Evolutionary conservation across 2,888 invertebrate species (phyloP).

Genomic region (Erebia ligea): DNA sequence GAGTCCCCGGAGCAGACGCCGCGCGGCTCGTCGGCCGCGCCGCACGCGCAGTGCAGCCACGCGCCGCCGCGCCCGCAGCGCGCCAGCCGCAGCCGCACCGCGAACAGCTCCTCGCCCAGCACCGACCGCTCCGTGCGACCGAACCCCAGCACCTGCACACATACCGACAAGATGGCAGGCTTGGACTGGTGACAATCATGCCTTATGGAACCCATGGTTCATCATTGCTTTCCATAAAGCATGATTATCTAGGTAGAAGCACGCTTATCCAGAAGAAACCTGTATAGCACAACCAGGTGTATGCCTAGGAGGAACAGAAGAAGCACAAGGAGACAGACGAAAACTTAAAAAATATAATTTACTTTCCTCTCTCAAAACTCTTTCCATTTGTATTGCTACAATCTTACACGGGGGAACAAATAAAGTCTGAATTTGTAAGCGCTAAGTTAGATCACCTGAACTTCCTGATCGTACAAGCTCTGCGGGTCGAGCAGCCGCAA

Average conservation of each 20-base stretch:
- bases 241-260: background rate
- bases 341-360: no score
- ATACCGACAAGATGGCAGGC: background rate
- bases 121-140: slow-evolving; percentile 59
- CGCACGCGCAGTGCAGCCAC: slow-evolving; percentile 65
- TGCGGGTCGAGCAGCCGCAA: slow-evolving; percentile 49
- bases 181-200: no score
- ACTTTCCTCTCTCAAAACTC: no score
- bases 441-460: slow-evolving; percentile 50
- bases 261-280: no score
- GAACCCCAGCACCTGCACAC: slow-evolving; percentile 63
- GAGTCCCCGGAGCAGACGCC: slow-evolving; percentile 75
- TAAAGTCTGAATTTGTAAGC: background rate
- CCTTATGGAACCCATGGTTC: no score
- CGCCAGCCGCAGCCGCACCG: slow-evolving; percentile 56
- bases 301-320: no score
- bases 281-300: no score
- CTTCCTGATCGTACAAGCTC: slow-evolving; percentile 49
- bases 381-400: background rate
- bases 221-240: no score
- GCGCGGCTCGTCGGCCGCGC: slow-evolving; percentile 43
- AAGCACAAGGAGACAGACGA: no score
- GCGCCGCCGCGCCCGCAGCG: slow-evolving; percentile 54
- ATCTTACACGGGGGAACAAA: background rate
- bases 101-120: slow-evolving; percentile 60